Evolutionary conservation across 1,140 invertebrate species (phyloP).

Genomic region (Brachionus calyciflorus): DNA sequence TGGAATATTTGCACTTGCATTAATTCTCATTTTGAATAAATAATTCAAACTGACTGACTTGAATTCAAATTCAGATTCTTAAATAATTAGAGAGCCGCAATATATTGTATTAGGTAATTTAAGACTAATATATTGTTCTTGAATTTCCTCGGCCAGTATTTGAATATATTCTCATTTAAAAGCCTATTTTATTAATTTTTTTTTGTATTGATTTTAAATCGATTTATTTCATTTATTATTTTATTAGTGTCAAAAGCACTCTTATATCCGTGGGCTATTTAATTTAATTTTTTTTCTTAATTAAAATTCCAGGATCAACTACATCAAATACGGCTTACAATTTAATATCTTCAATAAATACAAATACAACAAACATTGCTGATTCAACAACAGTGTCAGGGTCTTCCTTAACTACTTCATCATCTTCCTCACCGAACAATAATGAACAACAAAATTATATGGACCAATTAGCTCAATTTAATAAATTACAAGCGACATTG

Average conservation of each 20-base stretch:
- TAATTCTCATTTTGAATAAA: slow-evolving; percentile 16
- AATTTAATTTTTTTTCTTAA: too few species aligned
- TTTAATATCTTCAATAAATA: slow-evolving; percentile 42
- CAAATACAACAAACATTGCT: slow-evolving; percentile 12
- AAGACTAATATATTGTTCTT: not conserved
- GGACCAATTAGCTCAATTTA: slow-evolving; percentile 2
- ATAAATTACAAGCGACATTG: not conserved
- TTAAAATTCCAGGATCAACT: slow-evolving; percentile 2
- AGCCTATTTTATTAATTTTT: too few species aligned
- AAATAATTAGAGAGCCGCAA: too few species aligned
- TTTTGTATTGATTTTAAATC: too few species aligned
- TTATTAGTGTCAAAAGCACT: not conserved
- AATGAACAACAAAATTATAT: not conserved
- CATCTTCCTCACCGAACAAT: not conserved
- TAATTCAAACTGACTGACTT: too few species aligned
- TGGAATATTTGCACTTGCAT: slow-evolving; percentile 40
- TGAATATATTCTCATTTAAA: too few species aligned
- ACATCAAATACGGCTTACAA: slow-evolving; percentile 7
- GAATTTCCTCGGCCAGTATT: too few species aligned
- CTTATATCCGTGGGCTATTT: too few species aligned
- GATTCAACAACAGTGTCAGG: slow-evolving; percentile 27
- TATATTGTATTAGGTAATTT: slow-evolving; percentile 26
- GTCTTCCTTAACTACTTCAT: slow-evolving; percentile 1
- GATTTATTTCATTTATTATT: not conserved
- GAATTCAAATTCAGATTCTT: too few species aligned